Evolutionary conservation across 2,888 invertebrate genomes (phyloP), one percentile per base, ranked within the genome.

Genomic region (Polia nebulosa): DNA sequence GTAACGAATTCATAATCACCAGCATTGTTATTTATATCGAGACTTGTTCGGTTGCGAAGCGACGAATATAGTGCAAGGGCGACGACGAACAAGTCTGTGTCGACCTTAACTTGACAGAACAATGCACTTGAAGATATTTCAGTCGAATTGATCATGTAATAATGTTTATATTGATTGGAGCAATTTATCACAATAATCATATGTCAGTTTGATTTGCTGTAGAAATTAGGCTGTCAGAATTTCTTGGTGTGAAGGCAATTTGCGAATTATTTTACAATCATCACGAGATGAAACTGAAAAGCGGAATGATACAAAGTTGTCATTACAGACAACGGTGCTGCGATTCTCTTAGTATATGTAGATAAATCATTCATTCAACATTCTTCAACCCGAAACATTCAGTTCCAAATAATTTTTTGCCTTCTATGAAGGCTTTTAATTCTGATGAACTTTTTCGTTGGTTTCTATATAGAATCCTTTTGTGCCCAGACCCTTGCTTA

Each of bases 51-150:
- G 81, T 86, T 86, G 78, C 71, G 81, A 87, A 86, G 86, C 80
- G 69, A 78, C 80, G 77, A 70, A 90, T 88, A 81, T 88, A 84
- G 90, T 88, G 88, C 91, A 91, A 91, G 91, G 91, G 81, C 90
- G 74, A 64, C 74, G 49, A 59, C 69, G 64, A 74, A 17, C 44
- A 53, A 70, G 71, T 66, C 55, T 68, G 41, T 59, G 44, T 67
- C 79, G 81, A 73, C 83, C 82, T 86, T 77, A 76, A 65, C 66
- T 73, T 83, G 85, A 83, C 84, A 86, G 81, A 73, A 87, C 84
- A 87, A 87, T 85, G 76, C 74, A 61, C 49, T 49, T 65, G 68
- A 71, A 78, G 53, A 73, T 71, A 73, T 36, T 58, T 49, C 64
- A 63, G 71, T 65, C 52, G 76, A 74, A 83, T 78, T 77, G 77